These are phyloP conservation scores for Heliocidaris tuberculata DNA, from an alignment of 35 echinoderm and acorn worm species.

Conservation along the genomic window DNA sequence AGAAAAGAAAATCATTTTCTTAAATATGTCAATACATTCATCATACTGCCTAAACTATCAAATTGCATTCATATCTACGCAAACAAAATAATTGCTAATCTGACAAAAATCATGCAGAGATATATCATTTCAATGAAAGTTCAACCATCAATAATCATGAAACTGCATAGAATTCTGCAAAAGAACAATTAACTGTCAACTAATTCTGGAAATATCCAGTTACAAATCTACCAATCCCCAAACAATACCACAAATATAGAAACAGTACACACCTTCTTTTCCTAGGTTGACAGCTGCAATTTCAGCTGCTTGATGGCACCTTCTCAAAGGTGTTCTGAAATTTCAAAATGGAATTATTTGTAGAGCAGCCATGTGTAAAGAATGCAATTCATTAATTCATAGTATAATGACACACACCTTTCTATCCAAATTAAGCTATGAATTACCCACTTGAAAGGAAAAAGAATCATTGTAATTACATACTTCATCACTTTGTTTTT, in stretches of 20 bases:
- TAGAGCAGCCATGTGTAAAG: not conserved
- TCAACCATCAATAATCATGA: too few relatives aligned
- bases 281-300: constrained; percentile 81
- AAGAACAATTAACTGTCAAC: too few relatives aligned
- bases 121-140: too few relatives aligned
- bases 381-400: not conserved
- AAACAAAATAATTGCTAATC: too few relatives aligned
- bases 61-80: too few relatives aligned
- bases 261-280: constrained; percentile 61
- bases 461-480: too few relatives aligned
- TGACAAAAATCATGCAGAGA: too few relatives aligned
- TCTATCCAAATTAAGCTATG: not conserved
- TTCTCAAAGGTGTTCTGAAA: constrained; percentile 71
- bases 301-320: constrained; percentile 92
- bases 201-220: too few relatives aligned
- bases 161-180: too few relatives aligned
- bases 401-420: not conserved
- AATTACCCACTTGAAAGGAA: not conserved
- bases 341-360: not conserved
- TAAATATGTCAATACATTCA: not conserved
- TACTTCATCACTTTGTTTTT: too few relatives aligned
- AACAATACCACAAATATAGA: not conserved
- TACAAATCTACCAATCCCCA: not conserved
- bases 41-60: not conserved
- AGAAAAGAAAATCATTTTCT: constrained; percentile 36